Evolutionary conservation across 2,888 invertebrate species (phyloP).

Genomic region (Barypeithes pellucidus): DNA sequence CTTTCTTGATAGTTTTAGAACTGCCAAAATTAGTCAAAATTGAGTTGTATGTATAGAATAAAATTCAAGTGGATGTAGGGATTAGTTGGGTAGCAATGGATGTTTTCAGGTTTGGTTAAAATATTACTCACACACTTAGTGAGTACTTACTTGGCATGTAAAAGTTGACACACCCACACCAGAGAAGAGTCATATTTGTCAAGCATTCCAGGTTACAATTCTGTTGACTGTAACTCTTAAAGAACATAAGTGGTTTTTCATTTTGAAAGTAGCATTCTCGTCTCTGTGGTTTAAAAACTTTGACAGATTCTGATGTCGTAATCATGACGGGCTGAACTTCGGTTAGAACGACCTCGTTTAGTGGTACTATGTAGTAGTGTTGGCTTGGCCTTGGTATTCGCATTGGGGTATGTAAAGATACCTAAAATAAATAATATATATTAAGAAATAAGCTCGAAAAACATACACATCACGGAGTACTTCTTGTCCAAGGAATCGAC

Average conservation of each 20-base stretch:
- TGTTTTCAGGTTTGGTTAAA: too few species aligned
- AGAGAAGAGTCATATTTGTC: constrained; percentile 31
- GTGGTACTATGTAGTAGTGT: constrained; percentile 77
- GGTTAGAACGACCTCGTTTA: constrained; percentile 79
- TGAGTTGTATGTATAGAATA: too few species aligned
- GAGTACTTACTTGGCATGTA: constrained; percentile 45
- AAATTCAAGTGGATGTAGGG: too few species aligned
- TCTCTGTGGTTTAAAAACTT: constrained; percentile 75
- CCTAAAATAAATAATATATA: too few species aligned
- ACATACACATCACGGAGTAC: too few species aligned
- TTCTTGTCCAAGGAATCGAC: too few species aligned
- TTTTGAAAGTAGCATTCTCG: constrained; percentile 69
- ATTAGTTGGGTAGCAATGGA: too few species aligned
- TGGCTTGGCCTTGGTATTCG: constrained; percentile 78
- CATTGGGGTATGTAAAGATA: constrained; percentile 78
- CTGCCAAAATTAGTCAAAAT: too few species aligned
- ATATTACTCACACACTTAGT: too few species aligned
- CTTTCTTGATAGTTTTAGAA: too few species aligned
- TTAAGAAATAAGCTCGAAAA: too few species aligned
- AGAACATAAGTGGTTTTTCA: constrained; percentile 23
- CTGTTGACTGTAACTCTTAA: constrained; percentile 41
- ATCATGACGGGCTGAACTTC: constrained; percentile 83
- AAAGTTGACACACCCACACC: constrained; percentile 36
- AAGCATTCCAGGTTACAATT: constrained; percentile 45
- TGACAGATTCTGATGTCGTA: constrained; percentile 79